phyloP scores from a whole-genome alignment of 2,113 vertebrate species.

The Pterocles gutturalis region DNA sequence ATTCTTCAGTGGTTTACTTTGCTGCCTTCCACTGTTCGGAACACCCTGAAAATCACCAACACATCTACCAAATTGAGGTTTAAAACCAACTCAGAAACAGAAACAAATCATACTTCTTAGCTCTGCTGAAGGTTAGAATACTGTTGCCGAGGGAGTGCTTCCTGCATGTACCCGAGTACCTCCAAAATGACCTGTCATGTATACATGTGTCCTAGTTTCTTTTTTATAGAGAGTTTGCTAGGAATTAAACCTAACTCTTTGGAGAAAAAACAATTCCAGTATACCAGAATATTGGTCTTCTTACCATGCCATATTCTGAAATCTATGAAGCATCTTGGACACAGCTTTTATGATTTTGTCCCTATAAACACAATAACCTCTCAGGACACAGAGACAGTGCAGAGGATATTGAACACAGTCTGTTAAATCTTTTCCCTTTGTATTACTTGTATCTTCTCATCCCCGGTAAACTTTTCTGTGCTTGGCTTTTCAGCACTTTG shows the following conservation, averaged over 20 bases:
- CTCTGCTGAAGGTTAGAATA: background rate
- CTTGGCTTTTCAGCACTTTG: background rate
- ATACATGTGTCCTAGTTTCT: background rate
- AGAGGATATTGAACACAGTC: background rate
- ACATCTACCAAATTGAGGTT: background rate
- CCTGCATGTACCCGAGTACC: background rate
- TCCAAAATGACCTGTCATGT: background rate
- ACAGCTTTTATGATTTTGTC: slow-evolving; percentile 14
- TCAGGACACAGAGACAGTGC: background rate
- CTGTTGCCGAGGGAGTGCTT: background rate
- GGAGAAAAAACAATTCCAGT: background rate
- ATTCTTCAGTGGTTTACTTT: background rate
- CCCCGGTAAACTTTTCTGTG: background rate
- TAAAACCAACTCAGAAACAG: background rate
- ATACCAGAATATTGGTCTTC: background rate
- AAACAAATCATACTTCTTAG: background rate
- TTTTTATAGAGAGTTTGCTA: background rate
- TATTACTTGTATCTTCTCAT: background rate
- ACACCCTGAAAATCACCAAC: slow-evolving; percentile 10
- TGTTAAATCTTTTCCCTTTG: background rate
- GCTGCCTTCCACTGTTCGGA: slow-evolving; percentile 12
- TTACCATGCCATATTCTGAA: slow-evolving; percentile 28
- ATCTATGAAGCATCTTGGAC: slow-evolving; percentile 43
- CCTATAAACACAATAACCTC: background rate
- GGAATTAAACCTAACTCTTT: background rate